Base-by-base conservation (phyloP, 2,888 invertebrate species). In the Ormia ochracea region DNA sequence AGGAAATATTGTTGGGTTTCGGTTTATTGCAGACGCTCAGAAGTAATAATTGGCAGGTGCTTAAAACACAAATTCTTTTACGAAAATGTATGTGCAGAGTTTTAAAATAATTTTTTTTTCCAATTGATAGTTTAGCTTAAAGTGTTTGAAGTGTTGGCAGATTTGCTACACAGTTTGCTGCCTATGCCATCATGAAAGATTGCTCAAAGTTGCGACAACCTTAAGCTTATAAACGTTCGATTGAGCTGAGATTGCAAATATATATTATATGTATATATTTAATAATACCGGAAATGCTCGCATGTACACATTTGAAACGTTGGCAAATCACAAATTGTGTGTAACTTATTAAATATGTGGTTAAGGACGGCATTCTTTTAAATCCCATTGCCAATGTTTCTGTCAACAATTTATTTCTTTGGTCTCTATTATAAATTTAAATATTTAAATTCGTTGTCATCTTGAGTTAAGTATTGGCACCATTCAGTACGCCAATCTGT, bases 381-480 rank as follows among this genome's bases (percentile, higher is more conserved):
- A 28, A 1, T 28, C 3, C 5, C 52, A 7, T 14, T 28, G 7
- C 7, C 19, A 17, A 21, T 79, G 17, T 70, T 63, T 26, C 65
- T 48, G 50, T 43, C 50, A 48, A 50, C 7, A 68, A 56, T 61
- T 41, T 52, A 50, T 72, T 50, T 59, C 2, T 72, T 73, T 68
- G 23, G 14, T 31, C 23, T 45, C 61, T 75, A 36, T 59, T 65
- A 65, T 74, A 45, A 79, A 74, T 74, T 65, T 52, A 43, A 79
- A 70, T 65, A 69, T 70, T 58, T 70, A 75, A 65, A 65, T 70
- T 78, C 69, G 69, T 78, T 78, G 78, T 79, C 74, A 79, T 75
- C 65, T 79, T 58, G 36, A 59, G 50, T 50, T 69, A 52, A 63
- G 36, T 74, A 74, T 69, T 76, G 68, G 76, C 76, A 76, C 48